Conservation (phyloP, 53 echinoderm and acorn worm genomes). For the Arbacia lixula region DNA sequence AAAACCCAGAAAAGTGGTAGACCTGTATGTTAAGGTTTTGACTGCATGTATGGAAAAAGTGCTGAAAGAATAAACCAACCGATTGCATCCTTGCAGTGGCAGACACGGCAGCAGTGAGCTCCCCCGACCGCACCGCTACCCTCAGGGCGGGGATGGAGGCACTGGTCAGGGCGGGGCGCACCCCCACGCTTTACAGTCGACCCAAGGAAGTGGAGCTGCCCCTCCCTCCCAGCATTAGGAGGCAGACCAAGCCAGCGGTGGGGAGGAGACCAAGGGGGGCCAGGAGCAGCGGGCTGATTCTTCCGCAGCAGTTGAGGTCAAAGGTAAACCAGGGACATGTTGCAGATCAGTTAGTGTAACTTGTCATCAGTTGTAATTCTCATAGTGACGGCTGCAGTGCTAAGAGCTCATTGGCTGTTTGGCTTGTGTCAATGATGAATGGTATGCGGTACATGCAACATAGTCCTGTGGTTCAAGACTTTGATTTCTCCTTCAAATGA, state of each 20-base stretch:
- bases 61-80: too few species aligned
- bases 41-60: too few species aligned
- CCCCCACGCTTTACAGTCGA: too few species aligned
- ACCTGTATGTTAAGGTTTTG: too few species aligned
- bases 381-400: too few species aligned
- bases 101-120: slow-evolving; percentile 31
- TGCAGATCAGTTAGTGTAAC: not conserved
- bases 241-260: slow-evolving; percentile 36
- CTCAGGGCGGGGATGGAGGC: slow-evolving; percentile 85
- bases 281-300: slow-evolving; percentile 65
- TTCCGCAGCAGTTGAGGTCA: slow-evolving; percentile 61
- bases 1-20: too few species aligned
- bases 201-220: slow-evolving; percentile 8
- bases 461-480: too few species aligned
- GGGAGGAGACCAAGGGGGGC: slow-evolving; percentile 15
- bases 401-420: too few species aligned
- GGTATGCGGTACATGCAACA: too few species aligned
- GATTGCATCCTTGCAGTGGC: slow-evolving; percentile 1
- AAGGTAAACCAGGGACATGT: slow-evolving; percentile 51
- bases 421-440: too few species aligned
- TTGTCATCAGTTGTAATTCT: too few species aligned
- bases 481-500: too few species aligned
- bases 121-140: slow-evolving; percentile 84
- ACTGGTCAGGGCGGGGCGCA: slow-evolving; percentile 68
- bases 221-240: slow-evolving; percentile 2